These are phyloP conservation scores for Gadopsis marmoratus DNA, from an alignment of 2,797 vertebrate species.

Conservation along the genomic window DNA sequence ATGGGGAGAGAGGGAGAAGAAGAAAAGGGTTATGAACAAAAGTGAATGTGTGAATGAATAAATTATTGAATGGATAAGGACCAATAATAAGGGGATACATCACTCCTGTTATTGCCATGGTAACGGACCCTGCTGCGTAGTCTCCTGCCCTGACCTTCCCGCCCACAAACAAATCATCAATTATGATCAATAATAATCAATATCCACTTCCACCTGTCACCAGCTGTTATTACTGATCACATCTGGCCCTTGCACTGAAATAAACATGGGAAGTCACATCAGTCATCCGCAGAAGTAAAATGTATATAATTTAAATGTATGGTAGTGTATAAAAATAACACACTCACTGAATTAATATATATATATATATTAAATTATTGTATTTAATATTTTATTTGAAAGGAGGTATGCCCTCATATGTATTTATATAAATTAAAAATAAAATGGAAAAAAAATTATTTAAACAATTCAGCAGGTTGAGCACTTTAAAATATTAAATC, in stretches of 20 bases:
- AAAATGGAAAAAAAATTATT: accelerated
- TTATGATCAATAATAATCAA: constrained; percentile 67
- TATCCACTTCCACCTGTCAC: constrained; percentile 38
- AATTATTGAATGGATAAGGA: constrained; percentile 66
- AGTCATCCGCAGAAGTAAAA: not conserved
- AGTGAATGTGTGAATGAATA: constrained; percentile 72
- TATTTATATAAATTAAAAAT: not conserved
- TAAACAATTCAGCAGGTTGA: not conserved
- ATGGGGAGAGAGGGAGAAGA: not conserved
- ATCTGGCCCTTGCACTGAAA: not conserved
- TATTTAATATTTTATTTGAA: not conserved
- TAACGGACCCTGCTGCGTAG: constrained; percentile 60
- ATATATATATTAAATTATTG: not conserved
- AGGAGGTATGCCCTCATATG: too few species aligned
- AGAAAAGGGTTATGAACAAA: constrained; percentile 59
- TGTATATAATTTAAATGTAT: not conserved
- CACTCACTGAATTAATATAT: not conserved
- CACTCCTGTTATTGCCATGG: constrained; percentile 64
- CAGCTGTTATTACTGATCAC: constrained; percentile 29
- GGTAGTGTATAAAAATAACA: not conserved
- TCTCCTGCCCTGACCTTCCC: constrained; percentile 72
- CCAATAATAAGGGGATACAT: constrained; percentile 70
- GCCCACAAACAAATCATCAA: constrained; percentile 47
- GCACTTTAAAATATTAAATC: too few species aligned
- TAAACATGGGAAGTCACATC: not conserved